A percentile compares a stretch with the other conserved stretches of the same genome.
These are phyloP conservation scores for Tiliacea aurago DNA, from an alignment of 2,888 invertebrate species.

Conservation along the genomic window DNA sequence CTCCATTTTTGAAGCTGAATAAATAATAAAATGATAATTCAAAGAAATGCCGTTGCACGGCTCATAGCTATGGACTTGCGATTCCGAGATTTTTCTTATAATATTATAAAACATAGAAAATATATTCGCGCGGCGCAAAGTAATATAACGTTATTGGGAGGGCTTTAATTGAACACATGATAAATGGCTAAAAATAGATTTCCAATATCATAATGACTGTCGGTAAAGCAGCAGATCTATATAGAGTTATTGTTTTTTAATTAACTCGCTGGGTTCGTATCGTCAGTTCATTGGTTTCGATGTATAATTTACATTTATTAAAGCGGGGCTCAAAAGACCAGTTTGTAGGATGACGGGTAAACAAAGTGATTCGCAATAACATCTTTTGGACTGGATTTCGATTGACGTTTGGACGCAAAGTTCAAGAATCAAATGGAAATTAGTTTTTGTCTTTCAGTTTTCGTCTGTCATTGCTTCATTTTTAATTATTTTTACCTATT, in stretches of 20 bases:
- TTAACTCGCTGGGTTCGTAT: conserved; percentile 27
- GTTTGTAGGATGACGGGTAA: not conserved
- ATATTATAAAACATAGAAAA: no score
- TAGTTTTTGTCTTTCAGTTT: not conserved
- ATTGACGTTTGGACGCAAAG: conserved; percentile 20
- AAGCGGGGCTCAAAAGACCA: conserved; percentile 10
- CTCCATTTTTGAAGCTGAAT: no score
- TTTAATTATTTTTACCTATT: no score
- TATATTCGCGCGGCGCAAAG: no score
- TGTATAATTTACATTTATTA: conserved; percentile 40
- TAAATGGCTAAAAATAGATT: conserved; percentile 3
- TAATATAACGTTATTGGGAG: no score
- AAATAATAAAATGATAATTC: not conserved
- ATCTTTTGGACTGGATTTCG: not conserved
- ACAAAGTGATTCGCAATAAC: conserved; percentile 6
- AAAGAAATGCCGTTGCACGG: not conserved
- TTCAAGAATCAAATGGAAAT: conserved; percentile 21
- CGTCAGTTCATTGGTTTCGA: conserved; percentile 29
- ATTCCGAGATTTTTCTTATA: not conserved
- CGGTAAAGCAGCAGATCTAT: conserved; percentile 14
- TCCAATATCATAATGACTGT: conserved; percentile 5
- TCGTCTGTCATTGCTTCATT: no score
- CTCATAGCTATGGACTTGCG: not conserved
- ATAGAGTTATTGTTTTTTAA: conserved; percentile 56
- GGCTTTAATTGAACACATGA: no score